phyloP scores from a whole-genome alignment of 64 coral and sea anemone genomes.

The Montipora efflorescens region DNA sequence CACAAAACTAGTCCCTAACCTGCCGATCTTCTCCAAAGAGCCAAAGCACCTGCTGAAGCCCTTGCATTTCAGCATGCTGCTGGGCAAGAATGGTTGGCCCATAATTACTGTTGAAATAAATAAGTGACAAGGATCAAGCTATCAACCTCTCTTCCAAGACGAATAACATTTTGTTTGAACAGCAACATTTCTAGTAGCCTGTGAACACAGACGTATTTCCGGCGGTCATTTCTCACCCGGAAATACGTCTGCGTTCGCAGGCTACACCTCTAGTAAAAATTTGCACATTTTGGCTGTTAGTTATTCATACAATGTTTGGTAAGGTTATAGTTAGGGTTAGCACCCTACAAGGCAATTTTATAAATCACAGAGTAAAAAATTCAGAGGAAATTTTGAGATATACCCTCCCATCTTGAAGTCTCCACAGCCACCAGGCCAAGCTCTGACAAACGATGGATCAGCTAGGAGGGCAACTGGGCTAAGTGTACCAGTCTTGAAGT shows the following conservation, averaged over 20 bases:
- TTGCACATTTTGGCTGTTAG: too few relatives aligned
- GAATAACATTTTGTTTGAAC: too few relatives aligned
- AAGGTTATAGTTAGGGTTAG: too few relatives aligned
- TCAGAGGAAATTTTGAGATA: not conserved
- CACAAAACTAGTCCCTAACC: slow-evolving; percentile 35
- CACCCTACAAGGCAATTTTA: too few relatives aligned
- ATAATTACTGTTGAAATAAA: slow-evolving; percentile 81
- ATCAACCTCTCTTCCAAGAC: too few relatives aligned
- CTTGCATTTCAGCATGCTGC: slow-evolving; percentile 76
- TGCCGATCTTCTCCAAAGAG: slow-evolving; percentile 90
- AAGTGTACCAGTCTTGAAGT: slow-evolving; percentile 97
- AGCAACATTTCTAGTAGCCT: too few relatives aligned
- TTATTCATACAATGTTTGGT: too few relatives aligned
- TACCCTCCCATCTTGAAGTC: slow-evolving; percentile 95
- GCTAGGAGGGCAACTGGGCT: slow-evolving; percentile 91
- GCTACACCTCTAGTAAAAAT: too few relatives aligned
- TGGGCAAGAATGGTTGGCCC: slow-evolving; percentile 91
- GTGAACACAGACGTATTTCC: too few relatives aligned
- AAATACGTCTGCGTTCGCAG: too few relatives aligned
- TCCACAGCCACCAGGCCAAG: slow-evolving; percentile 92
- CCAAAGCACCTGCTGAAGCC: slow-evolving; percentile 92
- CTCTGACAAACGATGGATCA: slow-evolving; percentile 81
- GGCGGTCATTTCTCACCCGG: too few relatives aligned
- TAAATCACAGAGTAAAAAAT: too few relatives aligned
- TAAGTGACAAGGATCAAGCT: not conserved